phyloP scores from a whole-genome alignment of 2,888 invertebrate genomes.

The Agrochola lychnidis region DNA sequence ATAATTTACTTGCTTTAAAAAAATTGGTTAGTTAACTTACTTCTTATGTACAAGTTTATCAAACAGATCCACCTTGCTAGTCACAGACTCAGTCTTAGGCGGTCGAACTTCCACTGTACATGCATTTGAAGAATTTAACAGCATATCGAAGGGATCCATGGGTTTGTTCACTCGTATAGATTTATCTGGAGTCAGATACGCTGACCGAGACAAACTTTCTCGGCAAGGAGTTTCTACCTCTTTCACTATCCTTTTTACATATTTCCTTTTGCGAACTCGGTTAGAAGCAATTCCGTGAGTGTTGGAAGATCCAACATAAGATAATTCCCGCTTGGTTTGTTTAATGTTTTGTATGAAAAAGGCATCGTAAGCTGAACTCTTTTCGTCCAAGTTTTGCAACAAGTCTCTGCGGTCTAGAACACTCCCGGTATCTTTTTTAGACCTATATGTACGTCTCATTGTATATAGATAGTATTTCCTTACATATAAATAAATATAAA shows the following conservation, averaged over 20 bases:
- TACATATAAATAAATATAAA: slow-evolving; percentile 27
- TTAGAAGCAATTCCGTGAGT: slow-evolving; percentile 73
- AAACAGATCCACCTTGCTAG: slow-evolving; percentile 58
- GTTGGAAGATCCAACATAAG: slow-evolving; percentile 76
- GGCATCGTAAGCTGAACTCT: slow-evolving; percentile 83
- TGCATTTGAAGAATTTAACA: slow-evolving; percentile 78
- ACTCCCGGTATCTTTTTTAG: slow-evolving; percentile 80
- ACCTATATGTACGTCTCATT: slow-evolving; percentile 84
- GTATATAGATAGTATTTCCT: slow-evolving; percentile 29
- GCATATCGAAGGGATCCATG: slow-evolving; percentile 83
- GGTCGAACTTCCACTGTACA: slow-evolving; percentile 41
- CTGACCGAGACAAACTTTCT: slow-evolving; percentile 72
- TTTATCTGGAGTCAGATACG: slow-evolving; percentile 85
- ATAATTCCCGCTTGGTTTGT: slow-evolving; percentile 85
- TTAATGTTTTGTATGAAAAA: slow-evolving; percentile 88
- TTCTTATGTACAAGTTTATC: slow-evolving; percentile 64
- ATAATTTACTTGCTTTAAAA: not conserved
- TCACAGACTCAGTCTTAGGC: slow-evolving; percentile 53
- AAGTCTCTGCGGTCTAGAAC: slow-evolving; percentile 81
- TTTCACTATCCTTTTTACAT: slow-evolving; percentile 83
- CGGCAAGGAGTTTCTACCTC: slow-evolving; percentile 70
- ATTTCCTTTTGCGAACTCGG: slow-evolving; percentile 85
- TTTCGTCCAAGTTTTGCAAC: slow-evolving; percentile 79
- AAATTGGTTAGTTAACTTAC: slow-evolving; percentile 64
- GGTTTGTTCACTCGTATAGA: slow-evolving; percentile 85